These are phyloP conservation scores for Leptopilina syphax DNA, from an alignment of 2,888 invertebrate species.

Conservation along the genomic window DNA sequence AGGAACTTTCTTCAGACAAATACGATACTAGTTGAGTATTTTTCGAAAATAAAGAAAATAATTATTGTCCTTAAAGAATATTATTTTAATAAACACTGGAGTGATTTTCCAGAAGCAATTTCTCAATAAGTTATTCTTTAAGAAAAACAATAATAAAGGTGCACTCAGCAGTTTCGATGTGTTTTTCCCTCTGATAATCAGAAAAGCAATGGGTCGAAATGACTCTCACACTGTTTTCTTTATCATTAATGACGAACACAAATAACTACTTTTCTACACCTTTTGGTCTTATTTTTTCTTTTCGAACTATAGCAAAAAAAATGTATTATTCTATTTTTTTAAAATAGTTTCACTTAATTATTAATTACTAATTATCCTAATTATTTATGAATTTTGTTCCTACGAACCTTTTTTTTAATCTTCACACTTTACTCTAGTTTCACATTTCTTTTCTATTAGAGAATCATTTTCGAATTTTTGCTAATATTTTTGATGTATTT, in stretches of 20 bases:
- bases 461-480: too few relatives aligned
- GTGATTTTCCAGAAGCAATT: background rate
- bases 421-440: too few relatives aligned
- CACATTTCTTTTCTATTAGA: background rate
- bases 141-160: conserved; percentile 39
- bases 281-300: too few relatives aligned
- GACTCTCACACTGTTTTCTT: background rate
- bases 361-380: too few relatives aligned
- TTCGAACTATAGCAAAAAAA: background rate
- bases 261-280: too few relatives aligned
- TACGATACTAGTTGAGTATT: background rate
- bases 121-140: background rate
- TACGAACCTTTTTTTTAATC: too few relatives aligned
- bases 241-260: background rate
- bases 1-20: too few relatives aligned
- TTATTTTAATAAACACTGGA: background rate
- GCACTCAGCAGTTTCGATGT: conserved; percentile 16
- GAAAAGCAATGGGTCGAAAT: conserved; percentile 33
- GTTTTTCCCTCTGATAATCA: conserved; percentile 31
- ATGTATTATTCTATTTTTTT: too few relatives aligned
- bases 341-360: too few relatives aligned
- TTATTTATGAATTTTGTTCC: too few relatives aligned
- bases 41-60: background rate
- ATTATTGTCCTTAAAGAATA: background rate
- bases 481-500: too few relatives aligned